phyloP scores from a whole-genome alignment of 1,140 invertebrate species.

The Microplitis mediator region DNA sequence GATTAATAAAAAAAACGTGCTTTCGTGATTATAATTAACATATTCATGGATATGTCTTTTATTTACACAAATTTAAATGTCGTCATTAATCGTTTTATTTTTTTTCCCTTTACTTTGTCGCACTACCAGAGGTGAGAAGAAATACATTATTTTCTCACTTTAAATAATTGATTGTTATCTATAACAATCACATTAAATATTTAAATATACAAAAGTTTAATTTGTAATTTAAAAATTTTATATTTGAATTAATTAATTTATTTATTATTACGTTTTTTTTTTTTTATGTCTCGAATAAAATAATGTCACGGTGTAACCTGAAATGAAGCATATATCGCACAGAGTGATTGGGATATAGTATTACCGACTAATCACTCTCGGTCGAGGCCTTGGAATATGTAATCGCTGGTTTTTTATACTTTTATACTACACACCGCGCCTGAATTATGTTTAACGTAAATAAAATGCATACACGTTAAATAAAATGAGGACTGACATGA shows the following conservation, averaged over 20 bases:
- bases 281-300: not conserved
- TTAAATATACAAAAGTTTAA: too few relatives aligned
- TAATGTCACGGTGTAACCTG: conserved; percentile 18
- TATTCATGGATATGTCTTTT: not conserved
- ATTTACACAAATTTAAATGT: not conserved
- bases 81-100: not conserved
- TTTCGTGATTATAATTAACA: not conserved
- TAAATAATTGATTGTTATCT: not conserved
- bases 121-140: not conserved
- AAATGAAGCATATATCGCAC: conserved; percentile 14
- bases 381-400: conserved; percentile 47
- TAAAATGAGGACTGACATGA: conserved; percentile 5
- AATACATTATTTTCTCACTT: not conserved
- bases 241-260: not conserved
- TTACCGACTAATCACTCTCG: conserved; percentile 40
- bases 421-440: conserved; percentile 3
- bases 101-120: not conserved
- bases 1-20: not conserved
- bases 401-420: conserved; percentile 45
- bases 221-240: too few relatives aligned
- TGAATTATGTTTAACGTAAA: conserved; percentile 36
- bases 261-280: not conserved
- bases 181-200: too few relatives aligned
- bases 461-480: conserved; percentile 1
- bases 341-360: conserved; percentile 30